A percentile compares a stretch with the other conserved stretches of the same genome.
These are phyloP conservation scores for Recurvirostra avosetta DNA, from an alignment of 2,113 vertebrate genomes.

Conservation along the genomic window DNA sequence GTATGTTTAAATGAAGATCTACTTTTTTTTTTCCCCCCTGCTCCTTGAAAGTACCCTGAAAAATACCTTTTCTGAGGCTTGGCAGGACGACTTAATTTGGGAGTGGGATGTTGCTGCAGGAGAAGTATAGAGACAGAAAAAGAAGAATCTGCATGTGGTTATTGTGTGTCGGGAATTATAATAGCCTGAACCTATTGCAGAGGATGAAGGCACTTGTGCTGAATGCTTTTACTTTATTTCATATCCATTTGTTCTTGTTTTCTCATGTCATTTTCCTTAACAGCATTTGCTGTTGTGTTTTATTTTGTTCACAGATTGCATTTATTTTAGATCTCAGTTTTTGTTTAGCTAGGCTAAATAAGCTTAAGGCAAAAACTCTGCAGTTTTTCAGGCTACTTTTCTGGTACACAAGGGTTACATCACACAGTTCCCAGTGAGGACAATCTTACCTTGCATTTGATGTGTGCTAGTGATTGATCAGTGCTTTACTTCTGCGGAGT, in stretches of 20 bases:
- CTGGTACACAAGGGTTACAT: neutral
- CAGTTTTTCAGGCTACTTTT: neutral
- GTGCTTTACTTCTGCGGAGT: neutral
- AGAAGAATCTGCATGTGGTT: neutral
- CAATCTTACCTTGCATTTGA: neutral
- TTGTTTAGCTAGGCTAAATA: neutral
- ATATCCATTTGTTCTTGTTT: neutral
- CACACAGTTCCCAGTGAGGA: neutral
- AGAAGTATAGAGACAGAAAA: neutral
- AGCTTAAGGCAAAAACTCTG: neutral
- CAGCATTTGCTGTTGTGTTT: neutral
- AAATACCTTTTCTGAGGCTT: neutral
- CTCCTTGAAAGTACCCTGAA: neutral
- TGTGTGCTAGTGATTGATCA: neutral
- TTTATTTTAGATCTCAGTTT: neutral
- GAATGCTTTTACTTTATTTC: neutral
- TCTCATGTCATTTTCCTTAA: neutral
- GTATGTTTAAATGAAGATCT: neutral
- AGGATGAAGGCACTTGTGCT: neutral
- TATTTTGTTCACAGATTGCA: neutral
- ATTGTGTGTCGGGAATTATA: rapidly evolving
- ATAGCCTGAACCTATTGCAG: neutral
- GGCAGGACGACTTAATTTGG: neutral
- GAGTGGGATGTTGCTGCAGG: neutral
- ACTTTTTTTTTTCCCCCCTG: neutral